Evolutionary conservation across 1,140 invertebrate species (phyloP).

Genomic region (Pseudomyrmex flavicornis): DNA sequence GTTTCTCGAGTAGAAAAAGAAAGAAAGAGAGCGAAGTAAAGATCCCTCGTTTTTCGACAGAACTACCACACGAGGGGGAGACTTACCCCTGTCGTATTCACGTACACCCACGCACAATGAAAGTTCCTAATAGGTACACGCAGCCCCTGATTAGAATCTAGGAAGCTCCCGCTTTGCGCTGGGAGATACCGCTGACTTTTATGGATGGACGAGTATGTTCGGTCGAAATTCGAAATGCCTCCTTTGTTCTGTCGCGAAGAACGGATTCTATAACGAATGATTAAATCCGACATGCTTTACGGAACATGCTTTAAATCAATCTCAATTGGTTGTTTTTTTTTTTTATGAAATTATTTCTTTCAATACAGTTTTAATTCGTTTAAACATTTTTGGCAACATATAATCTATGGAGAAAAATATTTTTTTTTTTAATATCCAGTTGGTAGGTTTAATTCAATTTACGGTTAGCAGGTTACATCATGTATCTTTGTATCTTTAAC

Average conservation of each 20-base stretch:
- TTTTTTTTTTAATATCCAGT: too few species aligned
- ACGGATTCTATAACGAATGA: conserved; percentile 29
- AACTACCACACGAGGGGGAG: conserved; percentile 69
- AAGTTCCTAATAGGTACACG: conserved; percentile 83
- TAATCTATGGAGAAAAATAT: too few species aligned
- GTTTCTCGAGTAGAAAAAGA: conserved; percentile 67
- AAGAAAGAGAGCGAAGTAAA: conserved; percentile 61
- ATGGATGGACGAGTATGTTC: conserved; percentile 42
- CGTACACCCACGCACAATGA: conserved; percentile 84
- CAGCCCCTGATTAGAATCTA: conserved; percentile 83
- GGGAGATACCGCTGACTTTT: conserved; percentile 68
- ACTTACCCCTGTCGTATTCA: conserved; percentile 72
- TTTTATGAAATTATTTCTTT: too few species aligned
- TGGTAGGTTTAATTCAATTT: background rate
- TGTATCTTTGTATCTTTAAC: background rate
- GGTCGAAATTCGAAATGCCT: conserved; percentile 43
- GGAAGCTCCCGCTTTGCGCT: conserved; percentile 65
- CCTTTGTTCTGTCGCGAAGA: conserved; percentile 51
- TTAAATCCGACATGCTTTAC: conserved; percentile 20
- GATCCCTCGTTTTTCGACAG: conserved; percentile 66
- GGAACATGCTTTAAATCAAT: background rate
- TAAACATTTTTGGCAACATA: too few species aligned
- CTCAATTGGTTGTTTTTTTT: too few species aligned
- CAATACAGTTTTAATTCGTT: background rate
- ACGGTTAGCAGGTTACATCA: background rate